phyloP scores from a whole-genome alignment of 2,888 invertebrate genomes.

The Euzophera pinguis region DNA sequence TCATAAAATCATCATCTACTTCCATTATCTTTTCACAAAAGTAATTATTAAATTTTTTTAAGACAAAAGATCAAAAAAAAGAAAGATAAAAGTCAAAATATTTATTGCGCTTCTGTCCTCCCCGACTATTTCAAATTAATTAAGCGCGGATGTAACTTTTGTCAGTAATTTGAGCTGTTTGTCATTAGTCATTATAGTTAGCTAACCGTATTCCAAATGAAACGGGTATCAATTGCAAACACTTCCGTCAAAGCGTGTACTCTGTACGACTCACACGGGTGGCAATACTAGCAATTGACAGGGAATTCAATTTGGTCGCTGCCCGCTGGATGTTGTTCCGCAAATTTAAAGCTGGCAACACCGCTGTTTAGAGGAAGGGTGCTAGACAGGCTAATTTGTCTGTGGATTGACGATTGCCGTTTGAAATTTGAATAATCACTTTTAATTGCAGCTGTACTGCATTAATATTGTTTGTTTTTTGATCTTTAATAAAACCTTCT shows the following conservation, averaged over 20 bases:
- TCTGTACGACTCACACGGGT: not conserved
- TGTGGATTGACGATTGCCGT: too few relatives aligned
- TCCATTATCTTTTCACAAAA: too few relatives aligned
- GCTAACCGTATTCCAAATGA: constrained; percentile 8
- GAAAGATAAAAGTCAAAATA: too few relatives aligned
- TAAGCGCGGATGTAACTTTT: not conserved
- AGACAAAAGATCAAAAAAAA: too few relatives aligned
- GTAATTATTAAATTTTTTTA: too few relatives aligned
- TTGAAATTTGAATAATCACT: too few relatives aligned
- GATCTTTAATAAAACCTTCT: too few relatives aligned
- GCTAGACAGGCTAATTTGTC: not conserved
- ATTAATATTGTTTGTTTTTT: too few relatives aligned
- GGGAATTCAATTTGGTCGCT: not conserved
- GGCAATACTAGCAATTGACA: not conserved
- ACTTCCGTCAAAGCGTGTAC: constrained; percentile 35
- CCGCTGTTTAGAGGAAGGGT: not conserved
- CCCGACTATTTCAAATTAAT: too few relatives aligned
- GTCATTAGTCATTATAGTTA: constrained; percentile 11
- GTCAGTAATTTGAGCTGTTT: not conserved
- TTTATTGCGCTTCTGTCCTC: too few relatives aligned
- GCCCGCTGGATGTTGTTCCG: not conserved
- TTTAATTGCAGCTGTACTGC: too few relatives aligned
- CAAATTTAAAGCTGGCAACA: not conserved
- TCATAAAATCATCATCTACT: too few relatives aligned
- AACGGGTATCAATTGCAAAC: constrained; percentile 47